These are phyloP conservation scores for Trididemnum clinides DNA, from an alignment of 23 tunicate species.

Conservation along the genomic window DNA sequence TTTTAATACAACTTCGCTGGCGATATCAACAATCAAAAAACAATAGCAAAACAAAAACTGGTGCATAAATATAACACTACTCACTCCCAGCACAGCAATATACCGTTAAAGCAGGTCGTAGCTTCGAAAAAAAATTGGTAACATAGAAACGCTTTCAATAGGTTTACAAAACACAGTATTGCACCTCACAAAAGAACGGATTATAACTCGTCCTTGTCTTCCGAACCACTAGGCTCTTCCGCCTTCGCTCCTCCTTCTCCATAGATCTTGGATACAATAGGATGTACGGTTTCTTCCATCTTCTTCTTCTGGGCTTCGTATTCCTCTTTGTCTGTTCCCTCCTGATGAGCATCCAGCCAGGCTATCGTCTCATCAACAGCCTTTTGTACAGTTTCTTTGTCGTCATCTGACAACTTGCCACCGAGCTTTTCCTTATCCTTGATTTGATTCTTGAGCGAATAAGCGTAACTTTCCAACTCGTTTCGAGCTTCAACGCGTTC, in stretches of 20 bases:
- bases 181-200: too few species aligned
- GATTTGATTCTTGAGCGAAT: conserved; percentile 74
- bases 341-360: conserved; percentile 75
- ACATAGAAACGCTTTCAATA: too few species aligned
- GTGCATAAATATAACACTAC: too few species aligned
- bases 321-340: conserved; percentile 63
- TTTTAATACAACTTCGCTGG: too few species aligned
- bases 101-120: too few species aligned
- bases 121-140: too few species aligned
- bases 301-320: conserved; percentile 70
- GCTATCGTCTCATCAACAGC: conserved; percentile 78
- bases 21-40: too few species aligned
- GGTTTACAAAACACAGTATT: too few species aligned
- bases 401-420: conserved; percentile 61
- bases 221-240: conserved; percentile 6
- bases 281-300: conserved; percentile 61
- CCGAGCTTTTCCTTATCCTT: conserved; percentile 76
- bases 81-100: too few species aligned
- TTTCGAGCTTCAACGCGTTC: conserved; percentile 65
- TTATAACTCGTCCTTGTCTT: conserved; percentile 61
- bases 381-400: conserved; percentile 40
- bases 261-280: conserved; percentile 60
- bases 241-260: conserved; percentile 47
- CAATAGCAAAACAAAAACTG: too few species aligned
- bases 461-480: conserved; percentile 75